Percentiles rank a stretch among this genome's conserved stretches.
Conservation (phyloP, 2,888 invertebrate species). For the Entomobrya proxima region DNA sequence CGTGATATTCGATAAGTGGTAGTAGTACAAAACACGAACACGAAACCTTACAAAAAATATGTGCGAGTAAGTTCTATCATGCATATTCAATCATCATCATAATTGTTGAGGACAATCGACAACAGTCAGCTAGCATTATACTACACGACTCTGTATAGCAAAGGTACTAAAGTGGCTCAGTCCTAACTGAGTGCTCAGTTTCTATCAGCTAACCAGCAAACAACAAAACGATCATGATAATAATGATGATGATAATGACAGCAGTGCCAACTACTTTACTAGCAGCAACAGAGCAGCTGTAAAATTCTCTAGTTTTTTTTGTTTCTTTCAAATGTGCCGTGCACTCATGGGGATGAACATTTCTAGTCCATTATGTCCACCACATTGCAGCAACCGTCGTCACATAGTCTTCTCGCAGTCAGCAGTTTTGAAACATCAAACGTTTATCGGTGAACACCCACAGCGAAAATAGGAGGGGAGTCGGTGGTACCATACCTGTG, state of each 20-base stretch:
- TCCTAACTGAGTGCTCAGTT: neutral
- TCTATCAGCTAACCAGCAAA: neutral
- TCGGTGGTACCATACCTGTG: constrained; percentile 33
- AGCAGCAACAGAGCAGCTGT: neutral
- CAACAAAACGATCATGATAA: constrained; percentile 3
- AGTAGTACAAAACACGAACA: constrained; percentile 16
- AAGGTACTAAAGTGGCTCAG: too few relatives aligned
- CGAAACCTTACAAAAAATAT: constrained; percentile 11
- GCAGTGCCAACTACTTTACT: constrained; percentile 30
- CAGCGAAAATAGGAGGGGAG: constrained; percentile 53
- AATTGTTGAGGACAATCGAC: constrained; percentile 44
- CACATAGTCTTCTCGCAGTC: neutral
- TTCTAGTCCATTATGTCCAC: neutral
- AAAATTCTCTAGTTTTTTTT: constrained; percentile 5
- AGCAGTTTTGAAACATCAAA: constrained; percentile 54
- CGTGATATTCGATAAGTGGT: constrained; percentile 32
- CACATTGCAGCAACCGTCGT: neutral
- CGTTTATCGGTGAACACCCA: constrained; percentile 64
- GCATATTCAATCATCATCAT: constrained; percentile 54
- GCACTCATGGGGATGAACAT: neutral
- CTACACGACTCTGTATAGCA: too few relatives aligned
- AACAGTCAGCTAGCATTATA: constrained; percentile 4
- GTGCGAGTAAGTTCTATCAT: constrained; percentile 28
- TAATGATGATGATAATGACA: constrained; percentile 34
- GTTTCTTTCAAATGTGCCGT: constrained; percentile 18